These are phyloP conservation scores for Charina bottae DNA, from an alignment of 2,113 vertebrate genomes.

Conservation along the genomic window DNA sequence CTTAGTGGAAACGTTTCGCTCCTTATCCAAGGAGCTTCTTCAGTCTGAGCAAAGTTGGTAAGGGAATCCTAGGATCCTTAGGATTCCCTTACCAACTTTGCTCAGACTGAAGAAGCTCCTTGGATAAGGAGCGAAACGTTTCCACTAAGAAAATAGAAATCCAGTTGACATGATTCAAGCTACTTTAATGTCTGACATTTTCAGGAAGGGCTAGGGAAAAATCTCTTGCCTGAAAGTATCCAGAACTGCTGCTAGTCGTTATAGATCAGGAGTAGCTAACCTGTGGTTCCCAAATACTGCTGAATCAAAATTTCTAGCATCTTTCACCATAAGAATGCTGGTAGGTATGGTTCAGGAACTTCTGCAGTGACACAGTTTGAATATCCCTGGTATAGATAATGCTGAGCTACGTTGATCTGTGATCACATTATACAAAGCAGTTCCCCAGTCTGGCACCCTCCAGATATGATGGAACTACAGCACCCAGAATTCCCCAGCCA, in stretches of 20 bases:
- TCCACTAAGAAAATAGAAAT: no score
- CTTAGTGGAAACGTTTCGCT: no score
- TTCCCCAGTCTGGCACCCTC: neutral
- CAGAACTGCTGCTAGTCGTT: neutral
- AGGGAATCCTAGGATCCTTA: no score
- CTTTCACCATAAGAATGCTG: neutral
- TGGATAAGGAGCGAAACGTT: no score
- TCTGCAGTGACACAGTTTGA: neutral
- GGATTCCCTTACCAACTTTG: no score
- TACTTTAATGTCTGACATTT: neutral
- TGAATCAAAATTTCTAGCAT: neutral
- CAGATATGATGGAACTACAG: neutral
- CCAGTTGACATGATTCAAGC: no score
- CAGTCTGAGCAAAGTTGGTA: no score
- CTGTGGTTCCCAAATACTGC: neutral
- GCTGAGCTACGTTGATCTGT: neutral
- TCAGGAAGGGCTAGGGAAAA: neutral
- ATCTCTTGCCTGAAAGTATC: neutral
- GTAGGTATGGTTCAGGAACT: neutral
- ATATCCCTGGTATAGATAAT: neutral
- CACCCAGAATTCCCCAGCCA: neutral
- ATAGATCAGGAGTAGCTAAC: neutral
- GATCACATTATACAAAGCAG: neutral
- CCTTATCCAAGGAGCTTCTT: no score
- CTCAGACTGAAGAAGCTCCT: no score